Evolutionary conservation across 2,888 invertebrate species (phyloP).

Genomic region (Metalampra italica): DNA sequence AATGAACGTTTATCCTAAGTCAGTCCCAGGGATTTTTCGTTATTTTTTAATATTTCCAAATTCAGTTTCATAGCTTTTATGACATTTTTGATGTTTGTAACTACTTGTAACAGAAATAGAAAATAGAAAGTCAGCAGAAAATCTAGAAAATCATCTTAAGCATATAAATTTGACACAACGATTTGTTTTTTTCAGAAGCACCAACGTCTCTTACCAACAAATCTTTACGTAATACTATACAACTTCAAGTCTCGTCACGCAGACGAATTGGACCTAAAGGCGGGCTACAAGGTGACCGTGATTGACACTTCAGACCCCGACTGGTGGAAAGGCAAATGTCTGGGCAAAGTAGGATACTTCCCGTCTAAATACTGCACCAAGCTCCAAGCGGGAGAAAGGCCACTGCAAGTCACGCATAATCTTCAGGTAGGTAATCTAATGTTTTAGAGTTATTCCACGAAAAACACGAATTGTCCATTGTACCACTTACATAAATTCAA

Average conservation of each 20-base stretch:
- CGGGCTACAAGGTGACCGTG: conserved; percentile 93
- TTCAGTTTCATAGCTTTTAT: too few species aligned
- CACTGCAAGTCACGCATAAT: conserved; percentile 87
- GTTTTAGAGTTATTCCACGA: background rate
- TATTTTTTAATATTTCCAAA: too few species aligned
- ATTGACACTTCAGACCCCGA: conserved; percentile 96
- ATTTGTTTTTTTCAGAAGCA: conserved; percentile 80
- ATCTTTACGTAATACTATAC: conserved; percentile 95
- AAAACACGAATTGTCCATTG: too few species aligned
- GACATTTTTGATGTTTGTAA: too few species aligned
- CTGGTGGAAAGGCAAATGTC: conserved; percentile 98
- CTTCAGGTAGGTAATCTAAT: conserved; percentile 71
- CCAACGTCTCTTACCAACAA: conserved; percentile 91
- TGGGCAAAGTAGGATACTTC: conserved; percentile 94
- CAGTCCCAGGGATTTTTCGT: too few species aligned
- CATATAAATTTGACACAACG: background rate
- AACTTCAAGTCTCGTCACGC: conserved; percentile 96
- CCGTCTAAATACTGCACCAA: conserved; percentile 97
- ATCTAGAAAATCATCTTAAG: too few species aligned
- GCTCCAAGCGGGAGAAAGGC: conserved; percentile 92
- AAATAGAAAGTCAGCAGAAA: too few species aligned
- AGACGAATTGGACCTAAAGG: conserved; percentile 95
- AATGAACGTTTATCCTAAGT: too few species aligned
- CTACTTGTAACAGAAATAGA: too few species aligned
- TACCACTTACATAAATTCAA: too few species aligned